phyloP scores from a whole-genome alignment of 2,797 vertebrate genomes.

The Lacerta agilis region DNA sequence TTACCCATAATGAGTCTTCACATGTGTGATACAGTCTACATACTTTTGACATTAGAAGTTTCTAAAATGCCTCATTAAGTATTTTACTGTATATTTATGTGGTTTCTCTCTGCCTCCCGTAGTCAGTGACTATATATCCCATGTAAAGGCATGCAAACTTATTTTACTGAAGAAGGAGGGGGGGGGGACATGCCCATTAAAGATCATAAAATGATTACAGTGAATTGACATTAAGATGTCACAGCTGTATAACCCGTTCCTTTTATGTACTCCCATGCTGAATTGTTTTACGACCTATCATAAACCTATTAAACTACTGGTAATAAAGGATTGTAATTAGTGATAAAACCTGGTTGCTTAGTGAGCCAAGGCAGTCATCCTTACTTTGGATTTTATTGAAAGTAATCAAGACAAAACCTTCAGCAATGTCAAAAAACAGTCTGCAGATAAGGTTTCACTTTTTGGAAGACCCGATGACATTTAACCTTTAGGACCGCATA shows the following conservation, averaged over 20 bases:
- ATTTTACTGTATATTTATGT: slow-evolving; percentile 85
- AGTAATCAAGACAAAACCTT: slow-evolving; percentile 83
- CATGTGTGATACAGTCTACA: slow-evolving; percentile 83
- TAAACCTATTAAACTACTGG: slow-evolving; percentile 94
- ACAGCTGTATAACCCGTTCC: slow-evolving; percentile 85
- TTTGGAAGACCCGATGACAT: slow-evolving; percentile 13
- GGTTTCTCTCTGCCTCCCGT: slow-evolving; percentile 70
- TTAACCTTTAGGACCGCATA: slow-evolving; percentile 24
- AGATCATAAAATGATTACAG: slow-evolving; percentile 81
- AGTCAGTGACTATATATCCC: slow-evolving; percentile 67
- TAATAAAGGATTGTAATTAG: slow-evolving; percentile 97
- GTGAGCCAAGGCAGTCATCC: slow-evolving; percentile 89
- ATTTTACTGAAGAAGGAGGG: slow-evolving; percentile 56
- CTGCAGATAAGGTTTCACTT: slow-evolving; percentile 53
- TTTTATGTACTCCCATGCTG: slow-evolving; percentile 88
- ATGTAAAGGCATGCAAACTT: slow-evolving; percentile 75
- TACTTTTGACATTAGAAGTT: slow-evolving; percentile 83
- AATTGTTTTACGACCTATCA: slow-evolving; percentile 94
- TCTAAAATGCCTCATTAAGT: slow-evolving; percentile 86
- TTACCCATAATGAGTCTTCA: slow-evolving; percentile 88
- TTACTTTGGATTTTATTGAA: slow-evolving; percentile 85
- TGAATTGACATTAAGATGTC: slow-evolving; percentile 88
- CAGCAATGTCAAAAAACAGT: slow-evolving; percentile 82
- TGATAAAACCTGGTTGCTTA: slow-evolving; percentile 93
- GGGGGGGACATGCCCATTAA: slow-evolving; percentile 71